A percentile compares a stretch with the other conserved stretches of the same genome.
Evolutionary conservation across 2,113 vertebrate genomes (phyloP).

Genomic region (Scophthalmus maximus): DNA sequence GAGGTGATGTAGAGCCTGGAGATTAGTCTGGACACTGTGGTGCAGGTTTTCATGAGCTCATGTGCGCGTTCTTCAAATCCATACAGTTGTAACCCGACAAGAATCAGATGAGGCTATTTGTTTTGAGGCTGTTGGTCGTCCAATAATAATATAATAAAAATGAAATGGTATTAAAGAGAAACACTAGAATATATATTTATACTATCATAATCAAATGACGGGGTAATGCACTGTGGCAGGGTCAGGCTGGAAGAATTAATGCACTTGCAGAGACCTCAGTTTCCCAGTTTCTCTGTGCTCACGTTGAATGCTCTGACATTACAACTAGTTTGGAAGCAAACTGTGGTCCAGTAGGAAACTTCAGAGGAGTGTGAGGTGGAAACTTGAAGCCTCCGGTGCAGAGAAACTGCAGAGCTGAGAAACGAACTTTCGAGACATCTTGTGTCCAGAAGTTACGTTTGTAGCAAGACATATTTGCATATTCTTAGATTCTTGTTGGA

Average conservation of each 20-base stretch:
- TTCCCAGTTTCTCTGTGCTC: not conserved
- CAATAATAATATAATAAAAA: not conserved
- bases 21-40: constrained; percentile 10
- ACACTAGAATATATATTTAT: not conserved
- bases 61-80: not conserved
- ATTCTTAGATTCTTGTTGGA: not conserved
- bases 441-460: not conserved
- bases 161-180: not conserved
- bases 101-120: not conserved
- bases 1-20: constrained; percentile 12
- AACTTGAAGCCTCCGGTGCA: not conserved
- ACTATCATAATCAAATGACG: not conserved
- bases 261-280: not conserved
- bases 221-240: not conserved
- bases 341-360: not conserved
- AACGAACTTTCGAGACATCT: not conserved
- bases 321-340: not conserved
- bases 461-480: not conserved
- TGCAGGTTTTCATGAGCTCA: not conserved
- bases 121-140: too few relatives aligned
- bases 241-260: not conserved
- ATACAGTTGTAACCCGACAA: not conserved
- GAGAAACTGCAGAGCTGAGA: not conserved
- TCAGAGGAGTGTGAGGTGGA: not conserved
- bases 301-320: not conserved